Conservation (phyloP, 2,113 vertebrate species). For the Hipposideros armiger region DNA sequence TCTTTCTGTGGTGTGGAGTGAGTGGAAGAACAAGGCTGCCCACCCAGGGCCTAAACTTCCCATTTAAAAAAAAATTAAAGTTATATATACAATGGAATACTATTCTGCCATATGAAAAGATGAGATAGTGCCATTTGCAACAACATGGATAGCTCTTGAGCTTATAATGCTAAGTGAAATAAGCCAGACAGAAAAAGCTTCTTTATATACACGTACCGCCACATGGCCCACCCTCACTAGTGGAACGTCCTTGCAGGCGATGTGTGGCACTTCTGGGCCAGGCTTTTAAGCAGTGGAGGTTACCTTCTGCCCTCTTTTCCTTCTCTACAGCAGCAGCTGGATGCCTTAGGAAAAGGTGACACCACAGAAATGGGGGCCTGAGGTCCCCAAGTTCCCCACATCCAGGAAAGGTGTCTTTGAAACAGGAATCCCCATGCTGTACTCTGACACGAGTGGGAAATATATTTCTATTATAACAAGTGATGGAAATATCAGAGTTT, state of each 20-base stretch:
- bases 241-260: rapidly evolving
- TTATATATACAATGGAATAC: too few relatives aligned
- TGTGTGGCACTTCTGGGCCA: too few relatives aligned
- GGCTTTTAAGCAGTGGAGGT: too few relatives aligned
- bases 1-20: background rate
- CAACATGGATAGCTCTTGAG: too few relatives aligned
- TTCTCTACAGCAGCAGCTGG: background rate
- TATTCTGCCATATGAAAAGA: too few relatives aligned
- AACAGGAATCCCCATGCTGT: background rate
- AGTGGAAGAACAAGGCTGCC: background rate
- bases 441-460: background rate
- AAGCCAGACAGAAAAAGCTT: too few relatives aligned
- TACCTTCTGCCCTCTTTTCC: background rate
- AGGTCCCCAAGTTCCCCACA: background rate
- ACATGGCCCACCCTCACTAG: background rate
- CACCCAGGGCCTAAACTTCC: rapidly evolving
- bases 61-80: too few relatives aligned
- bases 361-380: background rate
- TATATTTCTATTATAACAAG: background rate
- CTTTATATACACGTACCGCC: rapidly evolving
- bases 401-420: background rate
- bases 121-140: too few relatives aligned
- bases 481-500: background rate
- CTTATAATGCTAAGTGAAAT: too few relatives aligned
- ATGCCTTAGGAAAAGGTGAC: background rate